Percentiles rank a stretch among this genome's conserved stretches.
phyloP scores from a whole-genome alignment of 2,888 invertebrate genomes.

The Aromia moschata region DNA sequence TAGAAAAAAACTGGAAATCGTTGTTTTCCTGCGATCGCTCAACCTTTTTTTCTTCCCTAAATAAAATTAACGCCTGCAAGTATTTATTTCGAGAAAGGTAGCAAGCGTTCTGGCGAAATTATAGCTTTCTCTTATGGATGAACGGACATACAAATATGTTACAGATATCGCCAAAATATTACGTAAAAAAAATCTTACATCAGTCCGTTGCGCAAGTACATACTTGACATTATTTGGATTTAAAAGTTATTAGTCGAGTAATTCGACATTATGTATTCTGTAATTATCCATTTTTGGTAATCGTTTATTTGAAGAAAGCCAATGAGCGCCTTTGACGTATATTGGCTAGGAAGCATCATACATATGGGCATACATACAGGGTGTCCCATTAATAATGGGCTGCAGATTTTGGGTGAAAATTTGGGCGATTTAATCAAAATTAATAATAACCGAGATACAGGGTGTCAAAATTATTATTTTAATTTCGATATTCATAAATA shows the following conservation, averaged over 20 bases:
- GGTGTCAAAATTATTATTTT: no score
- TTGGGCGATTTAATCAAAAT: no score
- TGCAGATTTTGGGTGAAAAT: no score
- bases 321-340: no score
- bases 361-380: no score
- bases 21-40: no score
- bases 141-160: constrained; percentile 33
- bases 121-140: constrained; percentile 35
- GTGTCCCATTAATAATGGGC: no score
- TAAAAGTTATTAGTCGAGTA: constrained; percentile 21
- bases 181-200: constrained; percentile 34
- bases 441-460: no score
- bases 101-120: constrained; percentile 32
- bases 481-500: no score
- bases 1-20: no score
- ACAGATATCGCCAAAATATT: constrained; percentile 33
- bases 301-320: background rate
- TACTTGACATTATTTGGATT: constrained; percentile 24
- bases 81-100: constrained; percentile 22
- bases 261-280: background rate
- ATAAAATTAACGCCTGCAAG: background rate
- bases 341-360: no score
- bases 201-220: constrained; percentile 27
- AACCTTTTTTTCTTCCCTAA: no score
- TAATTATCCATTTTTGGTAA: background rate